These are phyloP conservation scores for Luperina testacea DNA, from an alignment of 2,888 invertebrate genomes.

Conservation along the genomic window DNA sequence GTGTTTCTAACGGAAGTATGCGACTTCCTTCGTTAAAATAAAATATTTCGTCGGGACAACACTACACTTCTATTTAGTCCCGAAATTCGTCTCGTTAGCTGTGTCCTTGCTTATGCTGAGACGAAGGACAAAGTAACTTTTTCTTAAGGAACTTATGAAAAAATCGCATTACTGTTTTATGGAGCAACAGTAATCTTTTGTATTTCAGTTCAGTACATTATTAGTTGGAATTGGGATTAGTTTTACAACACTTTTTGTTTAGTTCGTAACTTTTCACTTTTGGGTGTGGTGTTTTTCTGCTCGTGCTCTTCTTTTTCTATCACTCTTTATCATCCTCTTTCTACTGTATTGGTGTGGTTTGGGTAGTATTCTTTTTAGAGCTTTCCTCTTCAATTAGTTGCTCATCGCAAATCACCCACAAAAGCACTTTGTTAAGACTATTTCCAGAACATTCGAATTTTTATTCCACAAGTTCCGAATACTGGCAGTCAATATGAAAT, in stretches of 20 bases:
- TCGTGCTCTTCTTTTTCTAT: conserved; percentile 24
- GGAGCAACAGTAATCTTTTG: conserved; percentile 38
- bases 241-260: conserved; percentile 22
- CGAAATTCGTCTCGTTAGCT: background rate
- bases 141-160: conserved; percentile 27
- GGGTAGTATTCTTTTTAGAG: conserved; percentile 14
- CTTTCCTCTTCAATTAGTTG: conserved; percentile 1
- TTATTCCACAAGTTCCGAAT: background rate
- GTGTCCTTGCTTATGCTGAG: conserved; percentile 7
- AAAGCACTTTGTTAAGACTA: conserved; percentile 27
- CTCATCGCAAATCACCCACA: conserved; percentile 17
- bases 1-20: conserved; percentile 30
- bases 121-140: conserved; percentile 23
- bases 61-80: conserved; percentile 2
- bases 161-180: conserved; percentile 10
- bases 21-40: conserved; percentile 22
- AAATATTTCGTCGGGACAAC: conserved; percentile 11
- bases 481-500: background rate
- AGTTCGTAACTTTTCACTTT: conserved; percentile 1
- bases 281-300: conserved; percentile 35
- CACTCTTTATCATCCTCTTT: conserved; percentile 5
- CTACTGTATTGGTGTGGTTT: conserved; percentile 39
- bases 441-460: conserved; percentile 43
- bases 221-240: conserved; percentile 20
- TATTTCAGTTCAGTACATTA: conserved; percentile 10